These are phyloP conservation scores for Maccullochella peelii DNA, from an alignment of 2,113 vertebrate genomes.

Conservation along the genomic window DNA sequence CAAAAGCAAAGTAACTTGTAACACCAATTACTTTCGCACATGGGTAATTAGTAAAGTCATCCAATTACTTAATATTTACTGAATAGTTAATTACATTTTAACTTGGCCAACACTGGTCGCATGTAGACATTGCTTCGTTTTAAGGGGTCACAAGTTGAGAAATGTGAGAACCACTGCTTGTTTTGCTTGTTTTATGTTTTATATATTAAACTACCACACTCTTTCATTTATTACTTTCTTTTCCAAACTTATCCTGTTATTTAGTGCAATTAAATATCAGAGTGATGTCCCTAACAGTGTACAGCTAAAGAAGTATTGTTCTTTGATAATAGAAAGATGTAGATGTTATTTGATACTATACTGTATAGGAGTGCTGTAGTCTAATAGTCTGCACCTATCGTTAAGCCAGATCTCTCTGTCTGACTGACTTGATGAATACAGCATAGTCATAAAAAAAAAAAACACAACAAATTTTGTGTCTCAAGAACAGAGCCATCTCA, in stretches of 20 bases:
- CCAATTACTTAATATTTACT: too few relatives aligned
- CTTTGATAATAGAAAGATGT: not conserved
- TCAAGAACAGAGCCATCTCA: not conserved
- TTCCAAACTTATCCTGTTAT: not conserved
- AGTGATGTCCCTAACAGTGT: not conserved
- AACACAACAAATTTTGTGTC: constrained; percentile 11
- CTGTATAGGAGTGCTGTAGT: not conserved
- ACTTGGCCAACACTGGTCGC: too few relatives aligned
- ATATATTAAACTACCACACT: not conserved
- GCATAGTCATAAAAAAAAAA: constrained; percentile 15
- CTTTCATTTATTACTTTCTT: not conserved
- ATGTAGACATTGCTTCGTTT: too few relatives aligned
- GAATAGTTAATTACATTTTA: too few relatives aligned
- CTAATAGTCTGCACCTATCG: not conserved
- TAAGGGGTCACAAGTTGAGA: too few relatives aligned
- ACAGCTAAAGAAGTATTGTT: not conserved
- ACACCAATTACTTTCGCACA: too few relatives aligned
- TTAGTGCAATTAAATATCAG: not conserved
- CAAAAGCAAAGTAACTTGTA: too few relatives aligned
- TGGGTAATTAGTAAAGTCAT: too few relatives aligned
- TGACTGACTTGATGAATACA: not conserved
- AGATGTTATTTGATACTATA: not conserved
- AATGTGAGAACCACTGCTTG: too few relatives aligned
- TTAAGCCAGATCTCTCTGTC: not conserved
- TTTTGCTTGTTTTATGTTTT: too few relatives aligned